Conservation (phyloP, 2,888 invertebrate genomes). For the Tiliacea aurago region DNA sequence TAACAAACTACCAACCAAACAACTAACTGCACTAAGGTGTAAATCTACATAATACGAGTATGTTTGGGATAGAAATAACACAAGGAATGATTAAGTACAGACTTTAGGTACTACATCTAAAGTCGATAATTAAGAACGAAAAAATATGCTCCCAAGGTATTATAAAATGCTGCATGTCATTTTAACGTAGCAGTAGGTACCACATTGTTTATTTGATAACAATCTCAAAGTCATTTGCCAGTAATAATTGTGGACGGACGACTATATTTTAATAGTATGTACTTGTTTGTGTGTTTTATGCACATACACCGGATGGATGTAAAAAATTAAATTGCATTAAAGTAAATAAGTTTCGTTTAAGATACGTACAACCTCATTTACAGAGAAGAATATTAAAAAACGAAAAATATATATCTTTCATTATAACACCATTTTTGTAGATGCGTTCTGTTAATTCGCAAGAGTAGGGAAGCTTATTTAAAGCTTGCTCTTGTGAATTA, state of each 20-base stretch:
- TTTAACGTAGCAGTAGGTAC: constrained; percentile 63
- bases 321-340: constrained; percentile 9
- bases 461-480: not conserved
- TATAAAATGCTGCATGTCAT: constrained; percentile 69
- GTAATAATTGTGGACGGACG: constrained; percentile 66
- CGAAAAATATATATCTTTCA: no score
- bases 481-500: not conserved
- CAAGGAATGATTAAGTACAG: not conserved
- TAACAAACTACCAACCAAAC: not conserved
- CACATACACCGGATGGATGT: not conserved
- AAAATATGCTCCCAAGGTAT: constrained; percentile 63
- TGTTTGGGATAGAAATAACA: not conserved
- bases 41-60: not conserved
- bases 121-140: constrained; percentile 45
- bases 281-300: constrained; percentile 25
- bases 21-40: not conserved
- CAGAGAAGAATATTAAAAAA: not conserved
- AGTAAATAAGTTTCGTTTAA: not conserved
- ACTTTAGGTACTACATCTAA: constrained; percentile 9
- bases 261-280: constrained; percentile 46
- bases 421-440: no score
- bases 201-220: constrained; percentile 82
- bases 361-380: not conserved
- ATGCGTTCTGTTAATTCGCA: no score
- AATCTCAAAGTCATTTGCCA: constrained; percentile 76